Percentiles rank a stretch among this genome's conserved stretches.
Evolutionary conservation across 2,113 vertebrate species (phyloP).

Genomic region (Mormoops blainvillei): DNA sequence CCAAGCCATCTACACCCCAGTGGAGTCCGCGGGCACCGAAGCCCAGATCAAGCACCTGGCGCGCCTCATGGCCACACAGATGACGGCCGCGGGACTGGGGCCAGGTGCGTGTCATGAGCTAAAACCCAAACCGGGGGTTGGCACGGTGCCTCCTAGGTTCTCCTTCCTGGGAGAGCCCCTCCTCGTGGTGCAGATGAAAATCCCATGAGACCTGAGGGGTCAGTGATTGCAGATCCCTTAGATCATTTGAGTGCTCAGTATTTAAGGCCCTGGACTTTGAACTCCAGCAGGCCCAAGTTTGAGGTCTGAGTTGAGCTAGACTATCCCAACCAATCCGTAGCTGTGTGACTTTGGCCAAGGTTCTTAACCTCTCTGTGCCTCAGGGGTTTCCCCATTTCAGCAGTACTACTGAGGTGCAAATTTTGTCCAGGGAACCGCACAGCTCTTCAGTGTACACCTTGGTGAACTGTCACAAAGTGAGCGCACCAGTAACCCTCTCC

Average conservation of each 20-base stretch:
- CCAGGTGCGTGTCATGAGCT: slow-evolving; percentile 80
- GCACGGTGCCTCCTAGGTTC: background rate
- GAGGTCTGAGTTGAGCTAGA: background rate
- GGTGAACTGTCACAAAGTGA: background rate
- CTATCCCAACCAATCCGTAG: background rate
- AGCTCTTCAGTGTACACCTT: background rate
- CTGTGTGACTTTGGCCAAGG: background rate
- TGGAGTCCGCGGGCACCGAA: slow-evolving; percentile 95
- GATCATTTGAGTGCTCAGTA: background rate
- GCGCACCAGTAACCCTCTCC: background rate
- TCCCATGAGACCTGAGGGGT: accelerated
- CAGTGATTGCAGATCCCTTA: no score
- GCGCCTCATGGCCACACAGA: slow-evolving; percentile 92
- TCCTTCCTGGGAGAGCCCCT: background rate
- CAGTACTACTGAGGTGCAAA: background rate
- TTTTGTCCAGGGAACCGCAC: background rate
- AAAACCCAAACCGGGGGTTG: accelerated
- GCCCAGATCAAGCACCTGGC: slow-evolving; percentile 94
- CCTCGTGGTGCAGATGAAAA: accelerated
- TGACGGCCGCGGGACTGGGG: slow-evolving; percentile 88
- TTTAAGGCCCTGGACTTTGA: background rate
- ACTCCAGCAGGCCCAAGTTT: background rate
- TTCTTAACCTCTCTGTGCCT: background rate
- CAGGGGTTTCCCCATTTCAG: background rate
- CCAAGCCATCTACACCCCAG: slow-evolving; percentile 95